Conservation (phyloP, 2,888 invertebrate genomes). For the Agapostemon virescens region DNA sequence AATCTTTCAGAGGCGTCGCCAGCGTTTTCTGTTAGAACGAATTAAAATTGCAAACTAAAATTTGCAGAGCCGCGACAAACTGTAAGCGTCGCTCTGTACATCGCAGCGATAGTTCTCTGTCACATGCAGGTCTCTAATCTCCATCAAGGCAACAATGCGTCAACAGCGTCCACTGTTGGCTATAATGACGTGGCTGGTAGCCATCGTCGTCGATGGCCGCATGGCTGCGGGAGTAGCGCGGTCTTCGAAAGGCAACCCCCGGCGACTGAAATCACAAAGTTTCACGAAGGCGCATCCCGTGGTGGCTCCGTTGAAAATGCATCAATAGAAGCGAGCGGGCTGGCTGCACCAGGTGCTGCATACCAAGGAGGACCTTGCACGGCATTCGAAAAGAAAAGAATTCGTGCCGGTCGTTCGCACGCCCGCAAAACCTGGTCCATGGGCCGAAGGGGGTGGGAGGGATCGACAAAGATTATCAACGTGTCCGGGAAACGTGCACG, state of each 20-base stretch:
- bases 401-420: slow-evolving; percentile 7
- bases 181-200: not conserved
- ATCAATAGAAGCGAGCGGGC: not conserved
- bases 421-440: not conserved
- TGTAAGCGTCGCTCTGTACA: not conserved
- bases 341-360: slow-evolving; percentile 6
- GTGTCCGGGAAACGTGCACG: slow-evolving; percentile 20
- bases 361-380: slow-evolving; percentile 16
- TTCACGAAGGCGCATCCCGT: not conserved
- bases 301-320: not conserved
- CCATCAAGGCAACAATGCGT: not conserved
- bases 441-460: not conserved
- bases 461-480: slow-evolving; percentile 37
- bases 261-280: not conserved
- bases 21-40: too few species aligned
- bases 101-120: not conserved
- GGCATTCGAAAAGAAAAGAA: slow-evolving; percentile 16
- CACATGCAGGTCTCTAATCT: not conserved
- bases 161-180: not conserved
- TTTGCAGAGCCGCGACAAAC: too few species aligned
- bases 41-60: too few species aligned
- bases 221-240: not conserved
- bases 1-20: too few species aligned
- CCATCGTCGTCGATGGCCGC: not conserved
- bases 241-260: not conserved